Base-by-base conservation (phyloP, 2,888 invertebrate genomes). In the Alcis repandata region DNA sequence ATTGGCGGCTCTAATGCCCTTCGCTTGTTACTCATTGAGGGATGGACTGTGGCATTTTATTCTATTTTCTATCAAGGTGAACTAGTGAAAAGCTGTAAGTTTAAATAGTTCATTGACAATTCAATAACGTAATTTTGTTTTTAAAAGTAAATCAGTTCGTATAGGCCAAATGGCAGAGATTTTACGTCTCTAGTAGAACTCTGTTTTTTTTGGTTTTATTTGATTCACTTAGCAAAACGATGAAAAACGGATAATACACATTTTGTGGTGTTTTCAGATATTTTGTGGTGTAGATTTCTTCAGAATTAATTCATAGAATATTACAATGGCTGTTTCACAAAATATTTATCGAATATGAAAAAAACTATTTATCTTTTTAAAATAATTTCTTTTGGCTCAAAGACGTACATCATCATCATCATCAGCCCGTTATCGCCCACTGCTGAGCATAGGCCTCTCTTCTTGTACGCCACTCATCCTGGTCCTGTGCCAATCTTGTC, bases 1-100 rank as follows among this genome's bases (percentile, higher is more conserved):
- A 56, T 49, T 56, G 54, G 53, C 32, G 9, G 40, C 20, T 48
- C 41, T 54, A 27, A 33, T 41, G 61, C 40, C 60, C 46, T 53
- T 45, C 53, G 19, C 27, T 13, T 7, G 40, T 48, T 17, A 48
- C 19, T 46, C 48, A 1, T n/a, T 8, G 13, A 48, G 15, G 41
- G n/a, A 40, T 20, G 38, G 3, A 27, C 27, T 13, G 8, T 20
- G 17, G 11, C 22, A n/a, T 1, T 56, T 32, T 40, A 17, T 52
- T 52, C 15, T 17, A 27, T 52, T 53, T 33, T 57, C n/a, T 15
- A 33, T 46, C 48, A 38, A 57, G 57, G 48, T 27, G 7, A n/a
- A 32, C 9, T 38, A 27, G 6, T 48, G 20, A 15, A 19, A 20
- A 11, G 10, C 19, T 20, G n/a, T 15, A 15, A 15, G 1, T 40